Conservation (phyloP, 2,113 vertebrate species). For the Ceyx margarethae region DNA sequence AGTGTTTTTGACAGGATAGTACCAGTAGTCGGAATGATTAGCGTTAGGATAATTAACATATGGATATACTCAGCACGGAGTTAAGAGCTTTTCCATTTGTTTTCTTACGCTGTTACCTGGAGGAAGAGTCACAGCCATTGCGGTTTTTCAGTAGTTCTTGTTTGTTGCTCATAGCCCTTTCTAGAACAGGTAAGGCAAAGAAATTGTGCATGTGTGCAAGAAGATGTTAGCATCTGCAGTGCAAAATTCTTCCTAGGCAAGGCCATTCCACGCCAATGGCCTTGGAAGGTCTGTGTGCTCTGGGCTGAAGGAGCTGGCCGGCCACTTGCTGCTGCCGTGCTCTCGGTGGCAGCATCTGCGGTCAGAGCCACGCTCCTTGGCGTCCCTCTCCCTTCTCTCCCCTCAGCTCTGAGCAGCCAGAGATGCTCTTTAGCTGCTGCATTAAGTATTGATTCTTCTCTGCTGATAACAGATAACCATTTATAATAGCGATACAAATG, state of each 20-base stretch:
- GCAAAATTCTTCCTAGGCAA: background rate
- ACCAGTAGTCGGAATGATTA: background rate
- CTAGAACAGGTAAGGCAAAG: background rate
- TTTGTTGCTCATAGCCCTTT: background rate
- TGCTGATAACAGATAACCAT: background rate
- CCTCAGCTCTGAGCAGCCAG: background rate
- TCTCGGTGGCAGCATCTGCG: background rate
- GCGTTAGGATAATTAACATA: background rate
- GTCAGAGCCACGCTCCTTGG: background rate
- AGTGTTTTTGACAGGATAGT: background rate
- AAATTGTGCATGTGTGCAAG: background rate
- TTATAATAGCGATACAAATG: background rate
- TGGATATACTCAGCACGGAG: background rate
- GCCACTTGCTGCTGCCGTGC: background rate
- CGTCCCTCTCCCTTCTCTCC: background rate
- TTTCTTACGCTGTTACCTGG: background rate
- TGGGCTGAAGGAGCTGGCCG: rapidly evolving
- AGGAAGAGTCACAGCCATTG: background rate
- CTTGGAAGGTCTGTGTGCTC: background rate
- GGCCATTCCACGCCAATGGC: background rate
- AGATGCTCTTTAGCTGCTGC: background rate
- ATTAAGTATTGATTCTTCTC: background rate
- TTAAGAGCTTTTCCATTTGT: background rate
- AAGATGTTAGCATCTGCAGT: background rate
- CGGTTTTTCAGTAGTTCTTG: background rate